Base-by-base conservation (phyloP, 2,797 vertebrate genomes). In the Parauchenoglanis punctatus region DNA sequence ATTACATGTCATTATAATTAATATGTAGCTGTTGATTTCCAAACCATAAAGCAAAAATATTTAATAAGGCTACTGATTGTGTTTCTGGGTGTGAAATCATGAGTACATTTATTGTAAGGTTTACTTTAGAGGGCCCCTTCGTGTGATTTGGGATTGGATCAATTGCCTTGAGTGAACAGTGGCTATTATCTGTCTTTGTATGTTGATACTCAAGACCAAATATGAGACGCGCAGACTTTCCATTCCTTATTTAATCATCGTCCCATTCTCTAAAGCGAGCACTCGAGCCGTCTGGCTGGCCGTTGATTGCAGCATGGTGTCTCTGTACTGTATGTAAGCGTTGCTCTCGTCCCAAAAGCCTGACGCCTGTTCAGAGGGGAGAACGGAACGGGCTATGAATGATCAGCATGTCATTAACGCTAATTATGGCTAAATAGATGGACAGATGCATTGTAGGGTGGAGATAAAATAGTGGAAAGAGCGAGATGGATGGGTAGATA, bases 391-490 rank as follows among this genome's bases (percentile, higher is more conserved):
- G 54, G 58, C 73, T 85, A 80, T 15, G 63, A 46, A 44, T 80
- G 63, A 86, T 68, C 85, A 78, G 61, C 31, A 23, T 67, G 28
- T 35, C 75, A 40, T 76, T 80, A 80, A 58, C 12, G 20, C 61
- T 78, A 86, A 86, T 86, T 86, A 68, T 63, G 76, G 49, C 52
- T 80, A 56, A 86, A 68, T 86, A 13, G 49, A 56, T 67, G 28
- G 35, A 63, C 40, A 77, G 54, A 84, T 84, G 82, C 18, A 28
- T 54, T 31, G 65, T 44, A 40, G 52, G 52, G 25, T n/a, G 63
- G 72, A 63, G 84, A 61, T 3, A 59, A 35, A 85, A 70, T 7
- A 3, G 40, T 59, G 10, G 31, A 59, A 23, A 7, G 3, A 75
- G 18, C 8, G 15, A 77, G 49, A 77, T 18, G 11, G 35, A 46